Conservation (phyloP, 2,888 invertebrate genomes). For the Coelogynopora nodosa region DNA sequence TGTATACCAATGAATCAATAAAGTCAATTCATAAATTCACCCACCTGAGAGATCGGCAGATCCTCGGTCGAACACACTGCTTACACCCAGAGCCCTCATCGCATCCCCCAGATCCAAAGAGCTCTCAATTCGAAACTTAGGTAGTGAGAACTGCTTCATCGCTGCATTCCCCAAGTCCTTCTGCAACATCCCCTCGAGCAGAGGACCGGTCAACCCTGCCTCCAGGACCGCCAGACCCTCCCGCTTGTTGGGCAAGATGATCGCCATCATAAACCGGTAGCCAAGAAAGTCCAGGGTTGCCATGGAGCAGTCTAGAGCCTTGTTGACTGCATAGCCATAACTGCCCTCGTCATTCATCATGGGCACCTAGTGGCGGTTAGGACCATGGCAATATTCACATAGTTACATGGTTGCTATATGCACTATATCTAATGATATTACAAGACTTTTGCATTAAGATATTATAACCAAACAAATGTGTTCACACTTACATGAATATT, state of each 20-base stretch:
- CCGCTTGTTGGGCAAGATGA: neutral
- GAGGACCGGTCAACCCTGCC: neutral
- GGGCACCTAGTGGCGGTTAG: too few relatives aligned
- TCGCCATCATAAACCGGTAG: neutral
- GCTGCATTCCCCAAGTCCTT: too few relatives aligned
- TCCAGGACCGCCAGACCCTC: neutral
- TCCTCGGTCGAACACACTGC: conserved; percentile 33
- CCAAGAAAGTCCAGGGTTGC: neutral
- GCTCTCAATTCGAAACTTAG: conserved; percentile 46
- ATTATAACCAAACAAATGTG: too few relatives aligned
- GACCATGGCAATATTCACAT: too few relatives aligned
- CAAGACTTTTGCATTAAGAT: too few relatives aligned
- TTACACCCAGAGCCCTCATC: conserved; percentile 39
- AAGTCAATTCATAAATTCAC: too few relatives aligned
- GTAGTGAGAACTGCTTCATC: conserved; percentile 24
- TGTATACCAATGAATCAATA: too few relatives aligned
- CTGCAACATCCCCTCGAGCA: neutral
- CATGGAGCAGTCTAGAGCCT: neutral
- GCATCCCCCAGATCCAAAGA: conserved; percentile 36
- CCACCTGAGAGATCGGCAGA: conserved; percentile 46
- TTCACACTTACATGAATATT: too few relatives aligned
- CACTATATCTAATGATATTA: too few relatives aligned
- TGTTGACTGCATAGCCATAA: too few relatives aligned
- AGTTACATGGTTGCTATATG: too few relatives aligned
- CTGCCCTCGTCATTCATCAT: too few relatives aligned